Evolutionary conservation across 2,888 invertebrate species (phyloP).

Genomic region (Cephus pulcher): DNA sequence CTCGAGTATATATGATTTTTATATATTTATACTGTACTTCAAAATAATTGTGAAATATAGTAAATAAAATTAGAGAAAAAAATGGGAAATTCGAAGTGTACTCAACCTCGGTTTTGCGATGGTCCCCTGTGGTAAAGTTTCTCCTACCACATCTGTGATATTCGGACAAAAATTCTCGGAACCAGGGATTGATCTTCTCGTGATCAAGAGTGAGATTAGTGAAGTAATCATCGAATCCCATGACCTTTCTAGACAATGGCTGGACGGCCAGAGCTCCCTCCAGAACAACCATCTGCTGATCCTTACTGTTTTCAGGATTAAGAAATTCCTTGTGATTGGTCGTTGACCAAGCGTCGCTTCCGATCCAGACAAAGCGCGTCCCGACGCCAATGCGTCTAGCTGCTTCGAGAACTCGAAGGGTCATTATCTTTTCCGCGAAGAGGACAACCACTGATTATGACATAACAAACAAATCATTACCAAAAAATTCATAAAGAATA

Average conservation of each 20-base stretch:
- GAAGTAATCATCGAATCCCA: constrained; percentile 70
- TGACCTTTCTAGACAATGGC: constrained; percentile 65
- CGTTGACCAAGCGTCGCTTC: constrained; percentile 70
- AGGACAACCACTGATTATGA: constrained; percentile 67
- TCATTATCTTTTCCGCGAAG: constrained; percentile 67
- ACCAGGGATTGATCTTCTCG: constrained; percentile 67
- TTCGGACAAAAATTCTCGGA: constrained; percentile 68
- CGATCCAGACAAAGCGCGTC: constrained; percentile 68
- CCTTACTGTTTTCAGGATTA: constrained; percentile 37
- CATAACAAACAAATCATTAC: neutral
- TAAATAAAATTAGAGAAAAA: neutral
- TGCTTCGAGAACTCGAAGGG: constrained; percentile 65
- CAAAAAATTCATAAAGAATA: neutral
- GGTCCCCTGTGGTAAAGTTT: constrained; percentile 1
- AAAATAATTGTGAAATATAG: neutral
- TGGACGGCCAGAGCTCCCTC: constrained; percentile 70
- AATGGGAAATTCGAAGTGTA: neutral
- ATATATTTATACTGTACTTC: neutral
- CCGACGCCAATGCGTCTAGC: constrained; percentile 57
- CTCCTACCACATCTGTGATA: constrained; percentile 53
- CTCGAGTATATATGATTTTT: neutral
- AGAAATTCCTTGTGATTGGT: constrained; percentile 42
- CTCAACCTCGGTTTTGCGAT: neutral
- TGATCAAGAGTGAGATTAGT: constrained; percentile 58
- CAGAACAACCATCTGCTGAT: constrained; percentile 57